A percentile compares a stretch with the other conserved stretches of the same genome.
Conservation (phyloP, 2,888 invertebrate genomes). For the Meiosimyza platycephala region DNA sequence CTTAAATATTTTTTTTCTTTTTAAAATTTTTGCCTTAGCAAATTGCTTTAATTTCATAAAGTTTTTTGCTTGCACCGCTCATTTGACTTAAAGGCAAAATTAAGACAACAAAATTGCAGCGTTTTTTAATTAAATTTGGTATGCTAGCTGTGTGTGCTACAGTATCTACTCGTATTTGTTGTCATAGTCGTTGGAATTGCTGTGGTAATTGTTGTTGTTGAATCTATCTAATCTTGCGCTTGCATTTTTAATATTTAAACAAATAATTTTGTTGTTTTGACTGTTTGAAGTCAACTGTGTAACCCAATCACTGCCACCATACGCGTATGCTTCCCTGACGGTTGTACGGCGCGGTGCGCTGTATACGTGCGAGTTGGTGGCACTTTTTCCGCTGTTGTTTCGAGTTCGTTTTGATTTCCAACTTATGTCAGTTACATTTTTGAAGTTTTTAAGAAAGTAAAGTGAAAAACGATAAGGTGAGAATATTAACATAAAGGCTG, state of each 20-base stretch:
- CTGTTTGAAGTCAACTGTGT: constrained; percentile 18
- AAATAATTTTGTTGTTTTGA: constrained; percentile 17
- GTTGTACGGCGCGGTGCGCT: background rate
- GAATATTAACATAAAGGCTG: constrained; percentile 40
- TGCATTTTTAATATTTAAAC: background rate
- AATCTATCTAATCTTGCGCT: constrained; percentile 26
- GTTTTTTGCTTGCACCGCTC: too few relatives aligned
- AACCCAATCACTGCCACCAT: background rate
- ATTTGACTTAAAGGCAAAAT: too few relatives aligned
- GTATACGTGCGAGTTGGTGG: background rate
- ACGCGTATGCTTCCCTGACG: background rate
- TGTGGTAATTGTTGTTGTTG: constrained; percentile 18
- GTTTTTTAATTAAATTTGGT: too few relatives aligned
- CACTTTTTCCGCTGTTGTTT: background rate
- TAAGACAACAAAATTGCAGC: too few relatives aligned
- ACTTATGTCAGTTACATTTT: background rate
- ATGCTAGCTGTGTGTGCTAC: background rate
- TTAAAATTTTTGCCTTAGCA: too few relatives aligned
- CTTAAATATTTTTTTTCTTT: too few relatives aligned
- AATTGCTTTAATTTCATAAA: too few relatives aligned
- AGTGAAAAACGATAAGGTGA: background rate
- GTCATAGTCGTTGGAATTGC: background rate
- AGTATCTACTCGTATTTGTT: background rate
- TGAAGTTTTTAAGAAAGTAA: background rate
- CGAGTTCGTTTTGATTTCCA: background rate